phyloP scores from a whole-genome alignment of 2,888 invertebrate genomes.

The Parelbella ahira region DNA sequence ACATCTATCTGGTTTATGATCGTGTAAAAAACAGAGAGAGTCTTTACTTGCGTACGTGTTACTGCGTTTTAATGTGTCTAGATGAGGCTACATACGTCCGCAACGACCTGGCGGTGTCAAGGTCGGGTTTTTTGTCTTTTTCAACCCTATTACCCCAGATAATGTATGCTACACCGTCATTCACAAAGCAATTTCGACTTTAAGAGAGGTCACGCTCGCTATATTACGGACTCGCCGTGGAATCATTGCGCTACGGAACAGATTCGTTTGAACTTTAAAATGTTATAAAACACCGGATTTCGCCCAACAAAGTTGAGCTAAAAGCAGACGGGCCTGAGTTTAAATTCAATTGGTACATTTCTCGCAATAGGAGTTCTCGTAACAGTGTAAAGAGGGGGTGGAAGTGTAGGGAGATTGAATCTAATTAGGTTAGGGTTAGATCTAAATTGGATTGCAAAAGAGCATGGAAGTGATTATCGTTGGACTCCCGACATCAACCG shows the following conservation, averaged over 20 bases:
- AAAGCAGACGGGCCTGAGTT: constrained; percentile 5
- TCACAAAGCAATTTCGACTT: constrained; percentile 33
- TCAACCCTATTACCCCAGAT: constrained; percentile 28
- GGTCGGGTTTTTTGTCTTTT: constrained; percentile 30
- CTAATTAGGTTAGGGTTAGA: constrained; percentile 19
- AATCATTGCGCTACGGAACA: constrained; percentile 28
- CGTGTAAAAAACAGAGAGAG: constrained; percentile 5
- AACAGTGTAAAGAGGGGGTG: constrained; percentile 9
- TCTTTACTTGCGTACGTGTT: constrained; percentile 11
- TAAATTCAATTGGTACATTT: constrained; percentile 14
- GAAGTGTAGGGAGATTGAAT: constrained; percentile 20
- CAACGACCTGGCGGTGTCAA: constrained; percentile 28
- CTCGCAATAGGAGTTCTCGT: not conserved
- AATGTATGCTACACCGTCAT: constrained; percentile 30
- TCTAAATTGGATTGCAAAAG: constrained; percentile 22
- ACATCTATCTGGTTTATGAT: not conserved
- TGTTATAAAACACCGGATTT: constrained; percentile 2
- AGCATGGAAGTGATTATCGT: constrained; percentile 9
- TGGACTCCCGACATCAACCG: constrained; percentile 5
- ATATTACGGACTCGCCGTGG: constrained; percentile 30
- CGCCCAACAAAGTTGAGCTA: constrained; percentile 15
- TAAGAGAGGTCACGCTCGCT: constrained; percentile 36
- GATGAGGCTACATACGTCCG: constrained; percentile 11
- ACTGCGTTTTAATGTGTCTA: constrained; percentile 4
- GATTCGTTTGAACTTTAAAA: constrained; percentile 21